Conservation (phyloP, 2,888 invertebrate species). For the Zootermopsis nevadensis region DNA sequence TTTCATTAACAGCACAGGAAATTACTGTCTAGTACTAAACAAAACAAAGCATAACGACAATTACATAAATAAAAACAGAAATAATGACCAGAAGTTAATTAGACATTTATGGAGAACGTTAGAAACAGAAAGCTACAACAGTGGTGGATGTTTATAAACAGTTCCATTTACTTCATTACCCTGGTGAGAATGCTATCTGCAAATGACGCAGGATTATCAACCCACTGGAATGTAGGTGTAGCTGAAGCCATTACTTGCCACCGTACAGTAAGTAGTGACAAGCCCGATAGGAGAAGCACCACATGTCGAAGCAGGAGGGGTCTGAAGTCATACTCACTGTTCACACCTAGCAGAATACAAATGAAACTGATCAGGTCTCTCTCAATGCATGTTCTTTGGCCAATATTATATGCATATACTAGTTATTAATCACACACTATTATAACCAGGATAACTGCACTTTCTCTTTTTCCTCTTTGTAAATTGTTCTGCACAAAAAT, state of each 20-base stretch:
- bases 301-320: slow-evolving; percentile 65
- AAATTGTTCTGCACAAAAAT: not conserved
- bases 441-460: too few species aligned
- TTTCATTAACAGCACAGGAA: too few species aligned
- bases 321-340: not conserved
- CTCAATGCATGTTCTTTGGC: too few species aligned
- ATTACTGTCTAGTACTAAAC: too few species aligned
- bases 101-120: too few species aligned
- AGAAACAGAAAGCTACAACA: too few species aligned
- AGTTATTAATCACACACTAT: too few species aligned
- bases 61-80: too few species aligned
- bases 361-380: not conserved
- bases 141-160: too few species aligned
- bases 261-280: slow-evolving; percentile 72
- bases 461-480: not conserved
- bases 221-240: slow-evolving; percentile 82
- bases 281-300: slow-evolving; percentile 65
- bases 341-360: not conserved
- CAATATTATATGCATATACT: not conserved
- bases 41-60: too few species aligned
- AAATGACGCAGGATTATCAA: slow-evolving; percentile 94
- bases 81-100: too few species aligned
- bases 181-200: slow-evolving; percentile 72
- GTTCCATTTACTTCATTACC: slow-evolving; percentile 62
- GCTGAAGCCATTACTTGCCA: slow-evolving; percentile 84